These are phyloP conservation scores for Taxidea taxus DNA, from an alignment of 2,113 vertebrate species.

Conservation along the genomic window DNA sequence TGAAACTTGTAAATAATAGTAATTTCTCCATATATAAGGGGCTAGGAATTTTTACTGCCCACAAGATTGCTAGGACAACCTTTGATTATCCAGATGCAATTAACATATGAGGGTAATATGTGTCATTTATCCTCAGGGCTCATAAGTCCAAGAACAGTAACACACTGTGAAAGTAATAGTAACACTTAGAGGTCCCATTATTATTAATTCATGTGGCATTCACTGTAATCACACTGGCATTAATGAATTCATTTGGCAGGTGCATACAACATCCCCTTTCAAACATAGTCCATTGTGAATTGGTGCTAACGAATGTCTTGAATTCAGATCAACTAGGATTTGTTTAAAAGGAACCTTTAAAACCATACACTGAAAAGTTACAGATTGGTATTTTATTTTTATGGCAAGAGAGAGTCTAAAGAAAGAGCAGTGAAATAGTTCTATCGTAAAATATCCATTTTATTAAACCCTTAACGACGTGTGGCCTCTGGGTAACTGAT, in stretches of 20 bases:
- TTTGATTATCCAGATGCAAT: conserved; percentile 85
- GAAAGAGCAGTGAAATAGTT: background rate
- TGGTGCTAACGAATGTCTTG: conserved; percentile 77
- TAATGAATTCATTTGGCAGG: conserved; percentile 84
- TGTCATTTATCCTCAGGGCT: conserved; percentile 84
- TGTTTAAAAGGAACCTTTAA: background rate
- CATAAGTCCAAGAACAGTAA: conserved; percentile 83
- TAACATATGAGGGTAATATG: conserved; percentile 83
- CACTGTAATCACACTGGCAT: conserved; percentile 84
- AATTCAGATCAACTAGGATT: conserved; percentile 33
- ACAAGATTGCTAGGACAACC: conserved; percentile 78
- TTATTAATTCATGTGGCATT: conserved; percentile 89
- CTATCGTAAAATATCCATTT: background rate
- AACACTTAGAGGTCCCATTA: conserved; percentile 85
- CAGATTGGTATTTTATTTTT: background rate
- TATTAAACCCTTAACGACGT: background rate
- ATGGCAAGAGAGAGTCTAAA: background rate
- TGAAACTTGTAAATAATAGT: conserved; percentile 76
- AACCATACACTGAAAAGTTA: conserved; percentile 22
- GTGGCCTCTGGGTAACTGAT: background rate
- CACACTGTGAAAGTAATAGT: conserved; percentile 87
- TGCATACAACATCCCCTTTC: conserved; percentile 80
- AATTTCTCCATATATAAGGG: conserved; percentile 72
- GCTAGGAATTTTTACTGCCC: conserved; percentile 80
- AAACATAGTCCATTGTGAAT: conserved; percentile 76